phyloP scores from a whole-genome alignment of 1,140 invertebrate species.

The Radopholus similis region DNA sequence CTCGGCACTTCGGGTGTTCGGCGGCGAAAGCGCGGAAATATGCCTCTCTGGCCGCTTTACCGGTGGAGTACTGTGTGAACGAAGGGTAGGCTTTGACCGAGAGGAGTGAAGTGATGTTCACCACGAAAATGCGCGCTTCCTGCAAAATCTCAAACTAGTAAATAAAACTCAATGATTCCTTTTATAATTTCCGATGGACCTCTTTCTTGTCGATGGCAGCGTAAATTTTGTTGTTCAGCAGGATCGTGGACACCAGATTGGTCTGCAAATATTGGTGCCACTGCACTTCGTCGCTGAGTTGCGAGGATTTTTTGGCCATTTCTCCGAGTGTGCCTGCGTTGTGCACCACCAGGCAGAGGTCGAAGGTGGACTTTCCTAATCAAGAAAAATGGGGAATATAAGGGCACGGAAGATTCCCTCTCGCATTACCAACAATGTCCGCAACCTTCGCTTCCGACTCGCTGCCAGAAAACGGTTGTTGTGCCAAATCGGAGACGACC shows the following conservation, averaged over 20 bases:
- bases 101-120: constrained; percentile 82
- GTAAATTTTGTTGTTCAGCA: constrained; percentile 26
- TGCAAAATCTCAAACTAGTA: constrained; percentile 4
- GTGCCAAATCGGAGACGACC: constrained; percentile 43
- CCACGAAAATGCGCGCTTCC: constrained; percentile 64
- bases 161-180: background rate
- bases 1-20: constrained; percentile 73
- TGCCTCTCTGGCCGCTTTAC: constrained; percentile 79
- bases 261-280: constrained; percentile 69
- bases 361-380: constrained; percentile 62
- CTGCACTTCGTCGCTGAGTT: constrained; percentile 63
- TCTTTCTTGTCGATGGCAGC: constrained; percentile 16
- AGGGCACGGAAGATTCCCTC: background rate
- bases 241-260: constrained; percentile 72
- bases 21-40: constrained; percentile 77
- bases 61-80: constrained; percentile 69
- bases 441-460: no score
- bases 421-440: no score
- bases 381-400: background rate
- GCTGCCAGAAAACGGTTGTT: constrained; percentile 28
- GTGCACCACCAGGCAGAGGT: constrained; percentile 75
- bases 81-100: constrained; percentile 72
- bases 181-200: background rate
- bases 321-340: constrained; percentile 84
- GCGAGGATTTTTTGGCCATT: constrained; percentile 66